Conservation (phyloP, 1,140 invertebrate genomes). For the Chrysopa pallens region DNA sequence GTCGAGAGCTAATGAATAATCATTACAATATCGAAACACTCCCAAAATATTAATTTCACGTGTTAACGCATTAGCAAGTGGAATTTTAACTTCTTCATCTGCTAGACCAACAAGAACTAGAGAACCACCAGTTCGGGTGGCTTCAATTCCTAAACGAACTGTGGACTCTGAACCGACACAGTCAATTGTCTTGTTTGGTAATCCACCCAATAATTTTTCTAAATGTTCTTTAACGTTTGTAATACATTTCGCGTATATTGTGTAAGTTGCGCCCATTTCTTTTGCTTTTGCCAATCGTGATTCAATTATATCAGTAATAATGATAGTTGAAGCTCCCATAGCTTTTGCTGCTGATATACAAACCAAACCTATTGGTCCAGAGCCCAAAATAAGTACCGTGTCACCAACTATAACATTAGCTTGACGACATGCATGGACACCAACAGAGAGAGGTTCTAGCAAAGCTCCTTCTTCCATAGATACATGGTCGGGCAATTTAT, state of each 20-base stretch:
- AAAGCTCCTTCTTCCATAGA: constrained; percentile 76
- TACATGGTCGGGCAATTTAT: constrained; percentile 68
- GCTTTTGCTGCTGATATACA: constrained; percentile 62
- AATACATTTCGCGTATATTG: constrained; percentile 36
- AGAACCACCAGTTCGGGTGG: constrained; percentile 59
- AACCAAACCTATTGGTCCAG: constrained; percentile 76
- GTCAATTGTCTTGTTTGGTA: constrained; percentile 63
- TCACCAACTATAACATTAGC: constrained; percentile 52
- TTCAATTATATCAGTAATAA: constrained; percentile 64
- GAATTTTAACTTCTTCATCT: constrained; percentile 49
- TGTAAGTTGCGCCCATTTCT: constrained; percentile 55
- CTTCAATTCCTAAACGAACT: constrained; percentile 54
- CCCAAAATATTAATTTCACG: constrained; percentile 76
- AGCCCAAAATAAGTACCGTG: constrained; percentile 65
- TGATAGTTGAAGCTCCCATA: constrained; percentile 60
- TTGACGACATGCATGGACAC: constrained; percentile 72
- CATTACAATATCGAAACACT: constrained; percentile 61
- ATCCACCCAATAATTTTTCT: constrained; percentile 34
- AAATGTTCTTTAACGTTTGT: constrained; percentile 37
- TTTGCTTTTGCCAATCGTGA: constrained; percentile 56
- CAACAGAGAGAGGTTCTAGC: constrained; percentile 75
- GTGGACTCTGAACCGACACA: constrained; percentile 63
- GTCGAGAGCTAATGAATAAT: constrained; percentile 69
- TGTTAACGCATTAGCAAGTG: constrained; percentile 52
- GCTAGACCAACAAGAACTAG: constrained; percentile 70